A percentile compares a stretch with the other conserved stretches of the same genome.
These are phyloP conservation scores for Pomatorhinus ruficollis DNA, from an alignment of 2,113 vertebrate species.

Conservation along the genomic window DNA sequence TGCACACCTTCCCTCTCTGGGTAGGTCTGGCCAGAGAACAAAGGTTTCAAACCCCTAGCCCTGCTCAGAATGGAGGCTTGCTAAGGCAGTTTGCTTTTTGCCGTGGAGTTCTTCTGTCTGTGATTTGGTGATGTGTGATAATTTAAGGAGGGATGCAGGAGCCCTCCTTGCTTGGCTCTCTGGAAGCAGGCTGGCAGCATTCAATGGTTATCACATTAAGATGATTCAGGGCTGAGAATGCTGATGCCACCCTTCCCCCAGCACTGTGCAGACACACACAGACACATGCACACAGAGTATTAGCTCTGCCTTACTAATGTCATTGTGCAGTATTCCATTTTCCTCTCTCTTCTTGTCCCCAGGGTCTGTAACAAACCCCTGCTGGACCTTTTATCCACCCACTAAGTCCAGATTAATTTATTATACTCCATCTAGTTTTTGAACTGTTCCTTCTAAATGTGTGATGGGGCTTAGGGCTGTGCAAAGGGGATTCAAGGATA, in stretches of 20 bases:
- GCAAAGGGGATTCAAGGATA: constrained; percentile 66
- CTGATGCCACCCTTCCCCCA: constrained; percentile 11
- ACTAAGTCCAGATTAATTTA: constrained; percentile 73
- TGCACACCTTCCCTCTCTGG: background rate
- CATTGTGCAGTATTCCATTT: constrained; percentile 54
- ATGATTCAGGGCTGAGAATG: constrained; percentile 30
- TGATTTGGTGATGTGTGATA: background rate
- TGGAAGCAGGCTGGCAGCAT: constrained; percentile 1
- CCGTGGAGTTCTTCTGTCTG: background rate
- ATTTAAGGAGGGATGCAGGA: constrained; percentile 43
- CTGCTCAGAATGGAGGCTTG: background rate
- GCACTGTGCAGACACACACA: background rate
- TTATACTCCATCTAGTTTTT: constrained; percentile 69
- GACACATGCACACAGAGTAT: constrained; percentile 24
- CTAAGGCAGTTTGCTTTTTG: background rate
- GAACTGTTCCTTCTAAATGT: constrained; percentile 66
- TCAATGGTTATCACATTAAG: constrained; percentile 4
- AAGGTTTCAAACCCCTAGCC: background rate
- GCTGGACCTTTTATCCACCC: constrained; percentile 65
- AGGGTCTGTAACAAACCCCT: constrained; percentile 56
- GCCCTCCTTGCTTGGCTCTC: background rate
- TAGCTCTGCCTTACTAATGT: constrained; percentile 53
- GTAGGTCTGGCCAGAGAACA: background rate
- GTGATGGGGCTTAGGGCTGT: constrained; percentile 56
- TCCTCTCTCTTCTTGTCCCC: constrained; percentile 46